Evolutionary conservation across 2,888 invertebrate genomes (phyloP).

Genomic region (Emmelina monodactyla): DNA sequence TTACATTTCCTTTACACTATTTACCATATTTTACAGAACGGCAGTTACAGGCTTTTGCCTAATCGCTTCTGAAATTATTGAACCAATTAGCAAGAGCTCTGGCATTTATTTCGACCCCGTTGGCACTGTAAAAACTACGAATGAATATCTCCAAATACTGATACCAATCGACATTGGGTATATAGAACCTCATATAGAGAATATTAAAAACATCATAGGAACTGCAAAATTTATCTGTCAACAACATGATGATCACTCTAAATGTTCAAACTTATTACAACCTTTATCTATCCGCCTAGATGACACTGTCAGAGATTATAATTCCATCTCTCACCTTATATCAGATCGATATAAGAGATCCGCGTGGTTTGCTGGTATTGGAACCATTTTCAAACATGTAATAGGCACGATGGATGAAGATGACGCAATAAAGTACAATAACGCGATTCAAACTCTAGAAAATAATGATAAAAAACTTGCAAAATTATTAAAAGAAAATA

Average conservation of each 20-base stretch:
- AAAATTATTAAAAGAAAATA: neutral
- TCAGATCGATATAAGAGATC: slow-evolving; percentile 10
- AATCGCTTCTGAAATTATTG: neutral
- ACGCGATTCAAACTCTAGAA: slow-evolving; percentile 1
- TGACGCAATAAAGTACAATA: slow-evolving; percentile 2
- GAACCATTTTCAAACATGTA: slow-evolving; percentile 14
- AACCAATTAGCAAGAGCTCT: slow-evolving; percentile 8
- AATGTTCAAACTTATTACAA: slow-evolving; percentile 3
- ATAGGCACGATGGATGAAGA: slow-evolving; percentile 4
- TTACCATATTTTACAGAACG: no score
- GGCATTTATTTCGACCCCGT: slow-evolving; percentile 18
- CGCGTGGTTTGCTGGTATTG: slow-evolving; percentile 17
- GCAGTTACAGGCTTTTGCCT: neutral
- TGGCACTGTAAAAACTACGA: slow-evolving; percentile 13
- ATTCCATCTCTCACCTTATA: neutral
- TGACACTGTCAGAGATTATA: neutral
- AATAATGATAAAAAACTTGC: neutral
- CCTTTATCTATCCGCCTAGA: neutral
- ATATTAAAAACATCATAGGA: slow-evolving; percentile 13
- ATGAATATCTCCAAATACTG: slow-evolving; percentile 10
- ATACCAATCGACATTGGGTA: slow-evolving; percentile 15
- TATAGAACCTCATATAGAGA: slow-evolving; percentile 14
- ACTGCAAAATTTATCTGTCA: slow-evolving; percentile 10
- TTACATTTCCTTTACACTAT: no score
- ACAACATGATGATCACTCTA: slow-evolving; percentile 5